Conservation (phyloP, 2,797 vertebrate species). For the Loris lydekkerianus region DNA sequence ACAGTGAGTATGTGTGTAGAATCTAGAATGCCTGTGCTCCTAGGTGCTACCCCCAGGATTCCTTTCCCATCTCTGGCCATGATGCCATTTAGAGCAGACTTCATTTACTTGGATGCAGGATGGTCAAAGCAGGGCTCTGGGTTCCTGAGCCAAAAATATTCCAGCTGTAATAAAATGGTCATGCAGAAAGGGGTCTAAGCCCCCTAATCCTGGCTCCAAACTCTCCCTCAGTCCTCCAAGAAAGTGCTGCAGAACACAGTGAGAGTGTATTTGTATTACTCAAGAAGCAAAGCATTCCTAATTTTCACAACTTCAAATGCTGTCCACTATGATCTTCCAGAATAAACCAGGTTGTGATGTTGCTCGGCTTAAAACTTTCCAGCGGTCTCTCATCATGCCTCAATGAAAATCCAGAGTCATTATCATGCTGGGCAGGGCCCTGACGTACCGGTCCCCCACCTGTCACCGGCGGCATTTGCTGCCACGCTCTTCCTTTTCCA, state of each 20-base stretch:
- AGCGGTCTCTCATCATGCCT: not conserved
- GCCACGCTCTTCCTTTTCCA: not conserved
- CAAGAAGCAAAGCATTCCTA: not conserved
- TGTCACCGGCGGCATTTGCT: too few species aligned
- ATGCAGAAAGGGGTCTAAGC: too few species aligned
- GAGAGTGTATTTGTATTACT: not conserved
- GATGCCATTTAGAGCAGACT: not conserved
- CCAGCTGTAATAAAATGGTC: not conserved
- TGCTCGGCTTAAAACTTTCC: not conserved
- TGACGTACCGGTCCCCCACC: not conserved
- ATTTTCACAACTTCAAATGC: not conserved
- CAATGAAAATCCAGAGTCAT: not conserved
- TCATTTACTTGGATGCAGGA: not conserved
- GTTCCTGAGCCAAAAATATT: not conserved
- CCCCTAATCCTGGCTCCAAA: not conserved
- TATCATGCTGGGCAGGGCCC: not conserved
- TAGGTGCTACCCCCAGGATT: not conserved
- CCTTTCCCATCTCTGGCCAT: not conserved
- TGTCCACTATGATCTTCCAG: not conserved
- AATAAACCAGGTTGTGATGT: not conserved
- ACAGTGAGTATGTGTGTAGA: accelerated
- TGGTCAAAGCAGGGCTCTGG: not conserved
- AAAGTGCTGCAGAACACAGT: not conserved
- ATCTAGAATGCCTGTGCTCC: not conserved
- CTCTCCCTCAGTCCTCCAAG: not conserved